A percentile compares a stretch with the other conserved stretches of the same genome.
Conservation (phyloP, 2,888 invertebrate genomes). For the Drosophila nigritarsus region DNA sequence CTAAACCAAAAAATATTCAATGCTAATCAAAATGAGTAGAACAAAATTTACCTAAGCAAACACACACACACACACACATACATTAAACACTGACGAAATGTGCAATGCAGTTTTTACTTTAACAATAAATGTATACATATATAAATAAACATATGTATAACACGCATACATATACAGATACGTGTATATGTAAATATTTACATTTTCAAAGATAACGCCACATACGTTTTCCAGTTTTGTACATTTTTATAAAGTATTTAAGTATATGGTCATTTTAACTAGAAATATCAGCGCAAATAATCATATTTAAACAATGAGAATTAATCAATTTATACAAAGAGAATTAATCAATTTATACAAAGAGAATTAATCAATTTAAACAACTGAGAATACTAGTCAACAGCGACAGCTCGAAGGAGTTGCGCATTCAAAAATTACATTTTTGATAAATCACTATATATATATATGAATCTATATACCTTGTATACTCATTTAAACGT, state of each 20-base stretch:
- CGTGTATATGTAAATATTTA: slow-evolving; percentile 17
- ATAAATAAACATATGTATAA: slow-evolving; percentile 17
- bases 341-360: slow-evolving; percentile 27
- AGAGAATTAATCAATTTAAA: slow-evolving; percentile 35
- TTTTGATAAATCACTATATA: slow-evolving; percentile 35
- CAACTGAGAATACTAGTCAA: slow-evolving; percentile 65
- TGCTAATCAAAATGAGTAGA: slow-evolving; percentile 60
- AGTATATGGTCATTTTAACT: slow-evolving; percentile 25
- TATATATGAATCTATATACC: slow-evolving; percentile 25
- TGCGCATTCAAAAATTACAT: slow-evolving; percentile 15
- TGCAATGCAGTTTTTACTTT: slow-evolving; percentile 83
- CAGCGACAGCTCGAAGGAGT: slow-evolving; percentile 37
- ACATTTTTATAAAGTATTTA: slow-evolving; percentile 33
- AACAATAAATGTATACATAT: slow-evolving; percentile 43
- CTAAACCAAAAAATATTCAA: slow-evolving; percentile 63
- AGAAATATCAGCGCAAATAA: slow-evolving; percentile 34
- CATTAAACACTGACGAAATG: slow-evolving; percentile 56
- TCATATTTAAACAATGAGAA: slow-evolving; percentile 26
- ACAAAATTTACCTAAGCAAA: slow-evolving; percentile 26
- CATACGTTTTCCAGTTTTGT: slow-evolving; percentile 55
- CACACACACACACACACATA: slow-evolving; percentile 19
- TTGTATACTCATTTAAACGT: slow-evolving; percentile 19
- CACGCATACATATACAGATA: slow-evolving; percentile 10
- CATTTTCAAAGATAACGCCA: slow-evolving; percentile 13
- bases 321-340: background rate